Base-by-base conservation (phyloP, 2,797 vertebrate species). In the Emydoidea blandingii region DNA sequence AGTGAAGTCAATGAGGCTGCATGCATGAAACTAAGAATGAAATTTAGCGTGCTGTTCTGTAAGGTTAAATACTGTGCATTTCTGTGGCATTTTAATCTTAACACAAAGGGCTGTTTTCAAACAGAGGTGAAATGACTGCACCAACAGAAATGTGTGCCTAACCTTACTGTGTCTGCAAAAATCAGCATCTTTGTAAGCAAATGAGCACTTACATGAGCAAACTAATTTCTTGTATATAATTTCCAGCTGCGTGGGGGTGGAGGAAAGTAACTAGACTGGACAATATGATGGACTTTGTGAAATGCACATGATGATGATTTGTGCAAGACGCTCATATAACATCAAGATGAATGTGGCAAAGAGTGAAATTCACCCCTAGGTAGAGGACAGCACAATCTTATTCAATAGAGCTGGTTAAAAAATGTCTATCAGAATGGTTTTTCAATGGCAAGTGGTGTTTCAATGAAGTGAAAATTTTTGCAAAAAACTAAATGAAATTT, bases 141-240 rank as follows among this genome's bases (percentile, higher is more conserved):
- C 59, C 86, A 6, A 11, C 80, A 91, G 41, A 74, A 94, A 68
- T 23, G 2, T 0, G 0, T 37, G 12, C 56, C 53, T 93, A n/a
- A 86, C 78, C 31, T 54, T 47, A 83, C 59, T 37, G 79, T 82
- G 57, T 53, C 47, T 44, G 25, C 62, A 78, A 86, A 72, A 87
- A 83, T 91, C 79, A 78, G 29, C 12, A 27, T 27, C 88, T 88
- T 47, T 88, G 5, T 11, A 86, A 95, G 78, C 74, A 96, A 80
- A 85, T 10, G 86, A 83, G 80, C 83, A 56, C 65, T 96, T 96
- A 84, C 15, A 86, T 37, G 37, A 95, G 44, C 68, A 95, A 21
- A 41, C 44, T 92, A 53, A 15, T 88, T 93, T 92, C 3, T 1
- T 92, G 93, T 92, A 62, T 85, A 83, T 85, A 82, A 27, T 49